Evolutionary conservation across 2,888 invertebrate genomes (phyloP), one percentile per base, ranked within the genome.

Genomic region (Imbricaverruca yamaguchii): DNA sequence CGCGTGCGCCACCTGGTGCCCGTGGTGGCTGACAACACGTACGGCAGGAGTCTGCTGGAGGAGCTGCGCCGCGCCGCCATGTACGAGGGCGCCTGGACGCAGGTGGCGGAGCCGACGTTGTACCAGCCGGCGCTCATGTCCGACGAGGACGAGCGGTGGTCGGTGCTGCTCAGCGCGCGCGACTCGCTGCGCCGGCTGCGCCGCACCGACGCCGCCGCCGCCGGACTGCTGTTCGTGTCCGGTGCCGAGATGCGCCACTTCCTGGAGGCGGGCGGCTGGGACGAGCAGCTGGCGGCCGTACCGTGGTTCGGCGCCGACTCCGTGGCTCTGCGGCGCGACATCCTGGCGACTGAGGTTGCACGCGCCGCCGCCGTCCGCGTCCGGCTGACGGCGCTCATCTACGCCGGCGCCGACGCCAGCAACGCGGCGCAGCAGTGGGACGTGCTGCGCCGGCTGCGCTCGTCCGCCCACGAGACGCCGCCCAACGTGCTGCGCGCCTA

Each of bases 381-480:
- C 21, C 7, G 11, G 0, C 74, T 74, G 74, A 74, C 74, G 21
- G 74, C 55, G 53, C 74, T 74, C 74, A 74, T 74, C 21, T 74
- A 74, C 74, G 18, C 18, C 9, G 74, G 74, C 21, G 74, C 55
- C 18, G 74, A 7, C 0, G 55, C 74, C 21, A 21, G 21, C 55
- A 21, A 21, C 74, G 55, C 53, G 21, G 55, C 53, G 10, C 21
- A 53, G 53, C 74, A 55, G 55, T 74, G 74, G 74, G 74, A 53
- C 18, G 74, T 74, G 74, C 21, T 74, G 74, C 85, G 23, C 85
- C 85, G 57, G 85, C 74, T 74, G 74, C 53, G 8, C 53, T 11
- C 21, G 21, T 21, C 2, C 74, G 55, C 7, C 21, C 13, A 53
- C 13, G 21, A 74, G 74, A 53, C 74, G 74, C 55, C 74, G 21